Percentiles rank a stretch among this genome's conserved stretches.
Conservation (phyloP, 2,888 invertebrate genomes). For the Orthosia gracilis region DNA sequence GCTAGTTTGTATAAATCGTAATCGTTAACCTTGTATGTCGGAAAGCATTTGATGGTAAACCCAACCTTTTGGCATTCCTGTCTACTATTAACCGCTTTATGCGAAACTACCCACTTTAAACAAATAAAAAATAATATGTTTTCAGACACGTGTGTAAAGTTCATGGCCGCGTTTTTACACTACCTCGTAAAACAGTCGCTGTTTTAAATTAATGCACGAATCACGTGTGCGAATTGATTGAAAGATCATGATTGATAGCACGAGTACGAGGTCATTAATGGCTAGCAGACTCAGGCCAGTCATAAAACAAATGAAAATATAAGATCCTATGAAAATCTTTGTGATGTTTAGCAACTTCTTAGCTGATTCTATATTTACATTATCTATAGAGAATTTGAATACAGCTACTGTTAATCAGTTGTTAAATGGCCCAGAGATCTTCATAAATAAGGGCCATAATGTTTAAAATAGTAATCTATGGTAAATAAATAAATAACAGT, state of each 20-base stretch:
- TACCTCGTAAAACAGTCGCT: neutral
- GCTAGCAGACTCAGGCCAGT: neutral
- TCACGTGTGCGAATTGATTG: constrained; percentile 35
- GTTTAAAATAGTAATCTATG: neutral
- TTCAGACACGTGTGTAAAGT: constrained; percentile 32
- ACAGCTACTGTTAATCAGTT: too few species aligned
- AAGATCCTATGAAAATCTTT: too few species aligned
- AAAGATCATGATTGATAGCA: constrained; percentile 16
- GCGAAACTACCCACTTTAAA: constrained; percentile 4
- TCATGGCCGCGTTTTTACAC: constrained; percentile 24
- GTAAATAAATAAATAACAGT: neutral
- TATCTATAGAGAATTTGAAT: too few species aligned
- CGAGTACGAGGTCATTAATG: constrained; percentile 11
- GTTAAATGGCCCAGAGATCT: too few species aligned
- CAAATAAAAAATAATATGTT: constrained; percentile 16
- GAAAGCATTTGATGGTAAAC: constrained; percentile 26
- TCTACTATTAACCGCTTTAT: constrained; percentile 18
- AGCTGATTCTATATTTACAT: too few species aligned
- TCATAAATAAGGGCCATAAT: too few species aligned
- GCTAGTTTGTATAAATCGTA: constrained; percentile 35
- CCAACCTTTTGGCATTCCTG: constrained; percentile 26
- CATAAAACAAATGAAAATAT: neutral
- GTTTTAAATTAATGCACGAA: constrained; percentile 27
- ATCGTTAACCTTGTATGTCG: constrained; percentile 32
- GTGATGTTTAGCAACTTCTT: too few species aligned